A percentile compares a stretch with the other conserved stretches of the same genome.
These are phyloP conservation scores for Xenopus petersii DNA, from an alignment of 2,797 vertebrate genomes.

Conservation along the genomic window DNA sequence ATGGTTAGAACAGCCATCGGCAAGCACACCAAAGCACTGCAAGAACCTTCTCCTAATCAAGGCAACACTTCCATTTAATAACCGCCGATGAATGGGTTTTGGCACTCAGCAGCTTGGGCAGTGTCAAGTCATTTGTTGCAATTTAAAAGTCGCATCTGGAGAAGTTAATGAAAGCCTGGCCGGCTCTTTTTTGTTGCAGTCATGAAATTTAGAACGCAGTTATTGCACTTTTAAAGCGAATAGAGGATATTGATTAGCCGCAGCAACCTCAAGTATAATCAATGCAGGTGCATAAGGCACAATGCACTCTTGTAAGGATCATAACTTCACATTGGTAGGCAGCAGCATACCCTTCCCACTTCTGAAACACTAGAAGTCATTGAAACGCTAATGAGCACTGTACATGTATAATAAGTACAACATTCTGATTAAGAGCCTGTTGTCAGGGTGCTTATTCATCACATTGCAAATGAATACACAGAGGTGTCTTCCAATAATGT, in stretches of 20 bases:
- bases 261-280: too few relatives aligned
- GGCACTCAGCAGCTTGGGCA: slow-evolving; percentile 17
- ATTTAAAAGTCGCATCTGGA: slow-evolving; percentile 25
- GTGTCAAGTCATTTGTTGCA: slow-evolving; percentile 23
- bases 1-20: neutral
- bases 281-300: too few relatives aligned
- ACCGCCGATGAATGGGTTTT: slow-evolving; percentile 19
- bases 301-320: too few relatives aligned
- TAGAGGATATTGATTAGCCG: neutral
- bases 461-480: neutral
- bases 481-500: neutral
- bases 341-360: too few relatives aligned
- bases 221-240: neutral
- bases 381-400: too few relatives aligned
- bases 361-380: too few relatives aligned
- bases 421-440: too few relatives aligned
- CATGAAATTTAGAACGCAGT: neutral
- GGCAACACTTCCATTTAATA: slow-evolving; percentile 20
- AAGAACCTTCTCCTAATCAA: slow-evolving; percentile 16
- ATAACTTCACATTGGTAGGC: neutral
- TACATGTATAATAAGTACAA: too few relatives aligned
- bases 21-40: neutral
- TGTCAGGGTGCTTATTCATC: too few relatives aligned
- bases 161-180: slow-evolving; percentile 8
- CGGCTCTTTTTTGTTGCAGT: neutral